phyloP scores from a whole-genome alignment of 2,888 invertebrate genomes.

The Conchocele bisecta region DNA sequence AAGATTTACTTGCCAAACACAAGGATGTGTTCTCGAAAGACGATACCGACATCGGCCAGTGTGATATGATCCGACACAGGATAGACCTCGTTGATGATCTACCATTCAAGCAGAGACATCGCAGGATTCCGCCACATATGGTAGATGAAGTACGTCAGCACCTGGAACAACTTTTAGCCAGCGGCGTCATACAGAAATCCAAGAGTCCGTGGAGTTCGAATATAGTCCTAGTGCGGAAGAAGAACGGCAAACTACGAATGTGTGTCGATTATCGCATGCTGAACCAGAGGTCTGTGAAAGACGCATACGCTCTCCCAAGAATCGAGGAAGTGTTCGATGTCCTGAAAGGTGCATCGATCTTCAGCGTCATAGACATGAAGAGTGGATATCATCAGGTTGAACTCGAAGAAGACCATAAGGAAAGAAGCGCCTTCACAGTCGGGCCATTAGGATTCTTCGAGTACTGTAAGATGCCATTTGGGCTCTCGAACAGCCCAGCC shows the following conservation, averaged over 20 bases:
- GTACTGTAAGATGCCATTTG: constrained; percentile 45
- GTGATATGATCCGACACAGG: constrained; percentile 19
- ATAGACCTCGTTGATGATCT: constrained; percentile 34
- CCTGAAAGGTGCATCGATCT: constrained; percentile 7
- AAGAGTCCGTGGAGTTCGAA: constrained; percentile 39
- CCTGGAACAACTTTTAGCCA: constrained; percentile 39
- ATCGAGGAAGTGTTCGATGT: constrained; percentile 42
- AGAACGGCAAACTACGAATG: constrained; percentile 39
- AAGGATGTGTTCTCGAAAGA: constrained; percentile 20
- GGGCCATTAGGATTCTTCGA: constrained; percentile 43
- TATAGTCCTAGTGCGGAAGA: constrained; percentile 42
- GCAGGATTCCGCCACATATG: constrained; percentile 47
- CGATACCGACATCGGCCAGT: constrained; percentile 31
- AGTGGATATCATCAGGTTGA: constrained; percentile 40
- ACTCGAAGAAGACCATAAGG: constrained; percentile 40
- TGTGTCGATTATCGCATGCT: constrained; percentile 47
- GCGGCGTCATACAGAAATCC: constrained; percentile 40
- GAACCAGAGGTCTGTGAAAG: constrained; percentile 42
- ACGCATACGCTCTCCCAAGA: constrained; percentile 49
- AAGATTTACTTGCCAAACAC: constrained; percentile 2
- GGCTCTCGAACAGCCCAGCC: constrained; percentile 30
- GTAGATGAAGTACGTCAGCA: constrained; percentile 40
- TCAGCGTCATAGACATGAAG: constrained; percentile 35
- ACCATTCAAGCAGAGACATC: constrained; percentile 50
- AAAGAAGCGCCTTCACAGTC: constrained; percentile 47